A percentile compares a stretch with the other conserved stretches of the same genome.
Conservation (phyloP, 2,888 invertebrate species). For the Harpalus rubripes region DNA sequence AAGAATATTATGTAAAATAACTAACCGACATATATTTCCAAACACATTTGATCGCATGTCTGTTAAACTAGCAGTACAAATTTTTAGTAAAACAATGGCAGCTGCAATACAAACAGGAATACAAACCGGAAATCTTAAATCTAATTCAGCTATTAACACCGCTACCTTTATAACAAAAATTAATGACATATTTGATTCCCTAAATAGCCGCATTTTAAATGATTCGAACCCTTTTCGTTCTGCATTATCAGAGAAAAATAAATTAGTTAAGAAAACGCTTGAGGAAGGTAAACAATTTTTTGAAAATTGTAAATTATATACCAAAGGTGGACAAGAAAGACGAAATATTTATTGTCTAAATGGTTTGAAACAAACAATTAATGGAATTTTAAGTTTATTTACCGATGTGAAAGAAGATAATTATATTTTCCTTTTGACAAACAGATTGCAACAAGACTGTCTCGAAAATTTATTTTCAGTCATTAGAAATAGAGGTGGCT, state of each 20-base stretch:
- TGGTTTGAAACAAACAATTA: not conserved
- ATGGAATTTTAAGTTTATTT: not conserved
- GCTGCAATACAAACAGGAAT: slow-evolving; percentile 13
- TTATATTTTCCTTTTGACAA: slow-evolving; percentile 25
- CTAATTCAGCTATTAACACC: not conserved
- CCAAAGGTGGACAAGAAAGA: slow-evolving; percentile 8
- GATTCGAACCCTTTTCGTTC: not conserved
- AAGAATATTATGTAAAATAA: slow-evolving; percentile 13
- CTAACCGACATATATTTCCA: slow-evolving; percentile 3
- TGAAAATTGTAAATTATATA: not conserved
- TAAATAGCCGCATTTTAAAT: slow-evolving; percentile 21
- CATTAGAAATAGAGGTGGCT: not conserved
- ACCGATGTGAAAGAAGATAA: slow-evolving; percentile 9
- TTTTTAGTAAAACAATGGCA: slow-evolving; percentile 9
- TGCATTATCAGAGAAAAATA: slow-evolving; percentile 20
- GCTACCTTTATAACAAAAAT: slow-evolving; percentile 1
- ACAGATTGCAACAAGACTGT: not conserved
- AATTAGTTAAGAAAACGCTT: not conserved
- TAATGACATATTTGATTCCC: not conserved
- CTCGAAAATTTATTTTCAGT: not conserved
- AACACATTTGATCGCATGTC: not conserved
- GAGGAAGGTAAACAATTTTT: not conserved
- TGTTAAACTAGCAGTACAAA: slow-evolving; percentile 13
- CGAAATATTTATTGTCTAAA: slow-evolving; percentile 22
- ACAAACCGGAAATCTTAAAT: not conserved